Percentiles rank a stretch among this genome's conserved stretches.
Conservation (phyloP, 2,113 vertebrate genomes). For the Capreolus pygargus region DNA sequence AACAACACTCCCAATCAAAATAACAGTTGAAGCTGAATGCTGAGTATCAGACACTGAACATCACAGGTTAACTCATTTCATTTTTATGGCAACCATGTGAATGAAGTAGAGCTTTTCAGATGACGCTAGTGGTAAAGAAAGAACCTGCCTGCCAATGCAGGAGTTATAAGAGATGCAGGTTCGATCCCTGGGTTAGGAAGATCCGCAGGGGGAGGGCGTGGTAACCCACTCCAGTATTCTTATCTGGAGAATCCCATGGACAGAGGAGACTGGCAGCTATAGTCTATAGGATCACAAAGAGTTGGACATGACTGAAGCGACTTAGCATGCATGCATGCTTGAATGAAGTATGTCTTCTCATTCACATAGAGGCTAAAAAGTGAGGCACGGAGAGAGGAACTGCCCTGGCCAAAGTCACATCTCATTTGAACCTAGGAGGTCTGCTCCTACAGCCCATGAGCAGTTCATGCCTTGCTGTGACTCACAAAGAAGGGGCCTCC, state of each 20-base stretch:
- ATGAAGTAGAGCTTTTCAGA: neutral
- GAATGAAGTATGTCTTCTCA: neutral
- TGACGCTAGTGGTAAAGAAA: neutral
- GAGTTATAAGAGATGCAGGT: neutral
- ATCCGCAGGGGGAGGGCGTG: rapidly evolving
- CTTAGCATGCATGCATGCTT: neutral
- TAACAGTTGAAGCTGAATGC: neutral
- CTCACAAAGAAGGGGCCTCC: neutral
- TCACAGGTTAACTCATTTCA: neutral
- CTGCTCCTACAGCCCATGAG: rapidly evolving
- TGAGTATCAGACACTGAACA: no score
- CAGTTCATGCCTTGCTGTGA: rapidly evolving
- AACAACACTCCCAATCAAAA: rapidly evolving
- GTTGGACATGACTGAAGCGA: neutral
- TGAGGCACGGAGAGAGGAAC: neutral
- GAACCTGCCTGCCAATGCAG: neutral
- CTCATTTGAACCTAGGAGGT: rapidly evolving
- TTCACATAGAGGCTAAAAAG: neutral
- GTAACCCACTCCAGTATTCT: neutral
- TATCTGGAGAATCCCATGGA: neutral
- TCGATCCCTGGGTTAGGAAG: neutral
- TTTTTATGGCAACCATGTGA: neutral
- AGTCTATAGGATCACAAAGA: neutral
- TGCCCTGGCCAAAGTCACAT: neutral
- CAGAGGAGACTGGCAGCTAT: neutral